Percentiles rank a stretch among this genome's conserved stretches.
These are phyloP conservation scores for Eciton burchellii DNA, from an alignment of 1,140 invertebrate genomes.

Conservation along the genomic window DNA sequence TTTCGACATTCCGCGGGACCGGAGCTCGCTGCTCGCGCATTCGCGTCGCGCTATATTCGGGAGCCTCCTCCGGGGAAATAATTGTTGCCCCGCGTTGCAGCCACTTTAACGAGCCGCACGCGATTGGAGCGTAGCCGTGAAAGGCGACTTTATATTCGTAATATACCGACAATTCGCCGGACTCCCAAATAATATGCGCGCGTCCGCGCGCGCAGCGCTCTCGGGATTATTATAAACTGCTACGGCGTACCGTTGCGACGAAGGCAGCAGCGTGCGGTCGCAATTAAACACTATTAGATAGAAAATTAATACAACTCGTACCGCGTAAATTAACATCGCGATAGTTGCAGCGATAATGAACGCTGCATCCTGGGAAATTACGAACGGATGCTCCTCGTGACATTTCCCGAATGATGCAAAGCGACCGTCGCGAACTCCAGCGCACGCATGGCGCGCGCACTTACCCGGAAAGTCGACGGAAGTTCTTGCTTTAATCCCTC, in stretches of 20 bases:
- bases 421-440: background rate
- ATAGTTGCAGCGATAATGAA: background rate
- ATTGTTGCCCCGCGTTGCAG: background rate
- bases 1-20: constrained; percentile 45
- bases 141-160: constrained; percentile 1
- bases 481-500: constrained; percentile 20
- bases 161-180: constrained; percentile 7
- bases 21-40: constrained; percentile 31
- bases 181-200: constrained; percentile 5
- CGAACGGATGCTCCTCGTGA: background rate
- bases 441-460: background rate
- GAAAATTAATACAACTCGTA: background rate
- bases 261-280: background rate
- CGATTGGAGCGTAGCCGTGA: too few species aligned
- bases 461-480: background rate
- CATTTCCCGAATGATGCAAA: background rate
- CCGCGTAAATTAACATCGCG: background rate
- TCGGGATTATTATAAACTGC: background rate
- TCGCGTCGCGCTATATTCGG: constrained; percentile 62
- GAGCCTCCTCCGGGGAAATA: constrained; percentile 29
- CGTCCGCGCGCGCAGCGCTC: too few species aligned
- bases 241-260: background rate
- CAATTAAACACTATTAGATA: background rate
- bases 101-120: background rate
- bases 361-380: background rate